phyloP scores from a whole-genome alignment of 2,888 invertebrate genomes.

The Eremobia ochroleuca region DNA sequence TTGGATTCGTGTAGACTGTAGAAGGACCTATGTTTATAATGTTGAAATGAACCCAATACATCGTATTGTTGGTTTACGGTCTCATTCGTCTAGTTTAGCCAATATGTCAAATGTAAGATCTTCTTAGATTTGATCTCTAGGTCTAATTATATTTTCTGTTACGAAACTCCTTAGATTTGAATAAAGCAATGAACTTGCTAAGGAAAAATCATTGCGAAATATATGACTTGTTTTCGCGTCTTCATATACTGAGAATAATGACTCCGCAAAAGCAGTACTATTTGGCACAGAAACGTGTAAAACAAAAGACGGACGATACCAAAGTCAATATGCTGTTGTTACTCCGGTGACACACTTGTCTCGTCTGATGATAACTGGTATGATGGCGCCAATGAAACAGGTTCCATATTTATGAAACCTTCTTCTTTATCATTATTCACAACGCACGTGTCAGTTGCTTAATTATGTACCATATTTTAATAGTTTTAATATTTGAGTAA shows the following conservation, averaged over 20 bases:
- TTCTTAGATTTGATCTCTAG: not conserved
- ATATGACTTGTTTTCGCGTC: conserved; percentile 17
- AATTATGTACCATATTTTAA: conserved; percentile 43
- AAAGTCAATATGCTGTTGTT: conserved; percentile 25
- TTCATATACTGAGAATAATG: conserved; percentile 25
- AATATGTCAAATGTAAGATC: not conserved
- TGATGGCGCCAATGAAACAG: conserved; percentile 62
- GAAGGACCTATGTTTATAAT: not conserved
- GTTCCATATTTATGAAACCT: conserved; percentile 57
- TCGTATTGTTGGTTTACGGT: not conserved
- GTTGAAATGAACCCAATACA: not conserved
- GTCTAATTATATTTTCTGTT: not conserved
- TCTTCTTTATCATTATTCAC: conserved; percentile 59
- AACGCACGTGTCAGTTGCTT: conserved; percentile 37
- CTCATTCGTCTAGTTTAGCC: not conserved
- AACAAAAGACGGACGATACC: conserved; percentile 35
- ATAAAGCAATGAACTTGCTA: not conserved
- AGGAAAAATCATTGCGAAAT: not conserved
- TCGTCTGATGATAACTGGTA: conserved; percentile 29
- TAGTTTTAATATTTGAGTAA: conserved; percentile 43
- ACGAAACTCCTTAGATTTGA: not conserved
- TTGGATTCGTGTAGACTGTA: conserved; percentile 14
- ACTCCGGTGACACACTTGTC: conserved; percentile 46
- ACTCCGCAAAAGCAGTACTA: conserved; percentile 17
- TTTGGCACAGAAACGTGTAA: conserved; percentile 19